Evolutionary conservation across 2,113 vertebrate genomes (phyloP).

Genomic region (Nyctibius bracteatus): DNA sequence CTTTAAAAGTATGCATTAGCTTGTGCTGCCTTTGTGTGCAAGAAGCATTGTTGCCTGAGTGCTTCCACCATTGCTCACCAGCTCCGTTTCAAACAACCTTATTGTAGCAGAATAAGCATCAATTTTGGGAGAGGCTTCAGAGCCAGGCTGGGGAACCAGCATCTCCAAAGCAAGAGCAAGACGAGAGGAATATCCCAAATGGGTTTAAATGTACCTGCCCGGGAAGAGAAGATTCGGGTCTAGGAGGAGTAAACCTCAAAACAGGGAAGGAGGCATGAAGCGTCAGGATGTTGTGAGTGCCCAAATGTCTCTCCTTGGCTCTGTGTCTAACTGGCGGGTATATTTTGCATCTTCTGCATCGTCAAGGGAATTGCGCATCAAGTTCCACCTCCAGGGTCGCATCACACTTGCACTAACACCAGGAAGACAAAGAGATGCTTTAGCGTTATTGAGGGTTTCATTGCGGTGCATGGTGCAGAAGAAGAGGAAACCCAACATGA

Average conservation of each 20-base stretch:
- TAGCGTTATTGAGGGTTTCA: not conserved
- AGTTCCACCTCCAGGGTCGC: not conserved
- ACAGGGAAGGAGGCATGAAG: not conserved
- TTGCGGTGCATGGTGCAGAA: not conserved
- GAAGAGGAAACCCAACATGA: not conserved
- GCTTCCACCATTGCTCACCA: not conserved
- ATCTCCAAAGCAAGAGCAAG: not conserved
- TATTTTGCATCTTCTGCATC: not conserved
- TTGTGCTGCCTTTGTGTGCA: not conserved
- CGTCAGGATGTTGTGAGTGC: not conserved
- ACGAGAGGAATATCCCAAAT: not conserved
- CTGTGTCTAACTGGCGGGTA: not conserved
- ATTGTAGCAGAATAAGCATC: not conserved
- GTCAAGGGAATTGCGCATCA: not conserved
- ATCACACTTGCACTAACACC: not conserved
- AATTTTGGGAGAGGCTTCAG: not conserved
- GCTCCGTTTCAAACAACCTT: not conserved
- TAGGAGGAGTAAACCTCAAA: not conserved
- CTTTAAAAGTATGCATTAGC: not conserved
- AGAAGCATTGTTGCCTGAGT: not conserved
- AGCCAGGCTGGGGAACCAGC: not conserved
- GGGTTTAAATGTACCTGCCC: not conserved
- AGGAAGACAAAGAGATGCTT: not conserved
- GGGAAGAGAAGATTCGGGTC: not conserved
- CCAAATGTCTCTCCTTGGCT: not conserved